Conservation (phyloP, 1,140 invertebrate species). For the Drosophila ercepeae region DNA sequence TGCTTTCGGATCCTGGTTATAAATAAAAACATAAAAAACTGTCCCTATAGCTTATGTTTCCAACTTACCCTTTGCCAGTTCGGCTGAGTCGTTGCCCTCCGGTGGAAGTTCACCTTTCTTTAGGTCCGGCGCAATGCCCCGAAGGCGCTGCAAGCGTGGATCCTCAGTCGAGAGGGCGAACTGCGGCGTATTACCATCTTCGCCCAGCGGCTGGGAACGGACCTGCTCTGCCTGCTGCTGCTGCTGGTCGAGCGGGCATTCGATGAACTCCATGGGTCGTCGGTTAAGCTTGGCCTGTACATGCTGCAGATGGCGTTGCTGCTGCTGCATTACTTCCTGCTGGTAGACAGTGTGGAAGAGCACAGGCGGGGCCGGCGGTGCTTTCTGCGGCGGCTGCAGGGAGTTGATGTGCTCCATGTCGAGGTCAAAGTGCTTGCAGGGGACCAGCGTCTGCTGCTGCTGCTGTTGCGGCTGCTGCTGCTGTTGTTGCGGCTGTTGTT, state of each 20-base stretch:
- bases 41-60: not conserved
- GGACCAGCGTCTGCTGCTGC: constrained; percentile 32
- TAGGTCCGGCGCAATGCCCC: constrained; percentile 43
- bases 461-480: constrained; percentile 28
- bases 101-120: constrained; percentile 48
- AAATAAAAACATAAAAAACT: not conserved
- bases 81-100: constrained; percentile 32
- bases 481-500: constrained; percentile 62
- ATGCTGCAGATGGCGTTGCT: constrained; percentile 46
- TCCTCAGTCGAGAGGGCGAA: constrained; percentile 49
- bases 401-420: constrained; percentile 81
- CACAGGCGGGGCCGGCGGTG: constrained; percentile 75
- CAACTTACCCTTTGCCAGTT: constrained; percentile 44
- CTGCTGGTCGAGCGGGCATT: constrained; percentile 58
- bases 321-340: constrained; percentile 54
- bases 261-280: constrained; percentile 42
- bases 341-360: constrained; percentile 68
- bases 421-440: constrained; percentile 74
- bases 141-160: constrained; percentile 55
- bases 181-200: constrained; percentile 67
- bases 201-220: constrained; percentile 77
- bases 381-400: constrained; percentile 73
- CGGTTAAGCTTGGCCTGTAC: constrained; percentile 62
- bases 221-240: constrained; percentile 55
- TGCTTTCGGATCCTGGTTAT: constrained; percentile 40